phyloP scores from a whole-genome alignment of 2,888 invertebrate species.

The Flabesymbios commensalis region DNA sequence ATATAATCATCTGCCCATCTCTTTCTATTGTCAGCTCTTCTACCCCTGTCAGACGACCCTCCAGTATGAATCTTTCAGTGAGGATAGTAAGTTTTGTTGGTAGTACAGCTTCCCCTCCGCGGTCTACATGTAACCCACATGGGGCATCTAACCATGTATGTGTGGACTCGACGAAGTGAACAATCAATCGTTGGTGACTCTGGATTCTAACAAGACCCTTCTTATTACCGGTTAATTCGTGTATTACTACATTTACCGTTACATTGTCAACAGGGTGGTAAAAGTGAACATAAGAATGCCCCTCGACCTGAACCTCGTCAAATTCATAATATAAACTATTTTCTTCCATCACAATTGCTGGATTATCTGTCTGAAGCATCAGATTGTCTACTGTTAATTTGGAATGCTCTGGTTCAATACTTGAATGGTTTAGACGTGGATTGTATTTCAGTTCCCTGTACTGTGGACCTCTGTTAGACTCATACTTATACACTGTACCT shows the following conservation, averaged over 20 bases:
- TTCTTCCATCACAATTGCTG: constrained; percentile 41
- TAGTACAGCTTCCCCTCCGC: constrained; percentile 42
- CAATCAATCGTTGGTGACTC: constrained; percentile 36
- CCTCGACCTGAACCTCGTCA: constrained; percentile 33
- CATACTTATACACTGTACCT: constrained; percentile 47
- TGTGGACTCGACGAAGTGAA: constrained; percentile 43
- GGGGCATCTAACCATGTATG: constrained; percentile 47
- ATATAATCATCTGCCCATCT: constrained; percentile 37
- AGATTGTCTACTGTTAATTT: constrained; percentile 42
- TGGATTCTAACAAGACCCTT: constrained; percentile 43
- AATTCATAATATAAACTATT: constrained; percentile 10
- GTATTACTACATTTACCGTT: constrained; percentile 38
- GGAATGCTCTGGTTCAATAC: constrained; percentile 41
- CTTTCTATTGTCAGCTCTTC: constrained; percentile 41
- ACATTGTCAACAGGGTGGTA: constrained; percentile 37
- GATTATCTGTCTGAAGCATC: constrained; percentile 37
- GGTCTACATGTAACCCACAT: constrained; percentile 44
- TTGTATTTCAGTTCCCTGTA: constrained; percentile 49
- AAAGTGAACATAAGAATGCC: constrained; percentile 44
- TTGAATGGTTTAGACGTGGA: constrained; percentile 39
- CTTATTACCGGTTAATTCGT: constrained; percentile 45
- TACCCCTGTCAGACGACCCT: constrained; percentile 41
- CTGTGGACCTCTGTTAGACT: constrained; percentile 42
- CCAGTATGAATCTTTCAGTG: constrained; percentile 39
- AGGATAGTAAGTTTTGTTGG: constrained; percentile 40